Percentiles rank a stretch among this genome's conserved stretches.
Conservation (phyloP, 2,113 vertebrate genomes). For the Seriola dumerili region DNA sequence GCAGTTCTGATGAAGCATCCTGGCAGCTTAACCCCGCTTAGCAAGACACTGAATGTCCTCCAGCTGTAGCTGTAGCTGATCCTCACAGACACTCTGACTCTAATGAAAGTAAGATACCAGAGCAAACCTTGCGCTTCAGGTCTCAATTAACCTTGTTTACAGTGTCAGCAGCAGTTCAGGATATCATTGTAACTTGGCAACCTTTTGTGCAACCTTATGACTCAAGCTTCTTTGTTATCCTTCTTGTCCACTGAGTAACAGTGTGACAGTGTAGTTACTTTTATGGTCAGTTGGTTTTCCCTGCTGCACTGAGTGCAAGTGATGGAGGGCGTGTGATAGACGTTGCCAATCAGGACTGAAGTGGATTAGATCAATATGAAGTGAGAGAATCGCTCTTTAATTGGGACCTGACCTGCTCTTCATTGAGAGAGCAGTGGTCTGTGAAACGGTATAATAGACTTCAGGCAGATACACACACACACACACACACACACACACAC, state of each 20-base stretch:
- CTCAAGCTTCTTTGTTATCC: constrained; percentile 11
- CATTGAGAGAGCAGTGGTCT: constrained; percentile 65
- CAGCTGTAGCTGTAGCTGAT: neutral
- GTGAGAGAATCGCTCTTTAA: constrained; percentile 68
- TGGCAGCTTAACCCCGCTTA: neutral
- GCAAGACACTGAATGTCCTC: neutral
- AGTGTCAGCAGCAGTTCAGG: neutral
- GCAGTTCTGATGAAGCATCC: too few relatives aligned
- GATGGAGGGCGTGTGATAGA: constrained; percentile 44
- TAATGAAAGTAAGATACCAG: constrained; percentile 15
- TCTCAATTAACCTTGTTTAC: constrained; percentile 13
- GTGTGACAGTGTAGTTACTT: constrained; percentile 12
- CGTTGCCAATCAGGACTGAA: constrained; percentile 57
- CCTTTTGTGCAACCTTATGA: constrained; percentile 11
- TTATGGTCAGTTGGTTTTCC: constrained; percentile 33
- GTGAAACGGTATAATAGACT: constrained; percentile 66
- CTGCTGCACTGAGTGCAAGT: constrained; percentile 3
- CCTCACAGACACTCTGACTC: neutral
- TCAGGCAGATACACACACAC: constrained; percentile 22
- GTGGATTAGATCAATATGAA: constrained; percentile 70
- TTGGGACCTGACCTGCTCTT: constrained; percentile 61
- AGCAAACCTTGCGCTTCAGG: neutral
- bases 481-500: constrained; percentile 10
- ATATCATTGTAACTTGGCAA: constrained; percentile 6
- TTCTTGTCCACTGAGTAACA: constrained; percentile 1